Evolutionary conservation across 2,888 invertebrate genomes (phyloP).

Genomic region (Gastrophysa polygoni): DNA sequence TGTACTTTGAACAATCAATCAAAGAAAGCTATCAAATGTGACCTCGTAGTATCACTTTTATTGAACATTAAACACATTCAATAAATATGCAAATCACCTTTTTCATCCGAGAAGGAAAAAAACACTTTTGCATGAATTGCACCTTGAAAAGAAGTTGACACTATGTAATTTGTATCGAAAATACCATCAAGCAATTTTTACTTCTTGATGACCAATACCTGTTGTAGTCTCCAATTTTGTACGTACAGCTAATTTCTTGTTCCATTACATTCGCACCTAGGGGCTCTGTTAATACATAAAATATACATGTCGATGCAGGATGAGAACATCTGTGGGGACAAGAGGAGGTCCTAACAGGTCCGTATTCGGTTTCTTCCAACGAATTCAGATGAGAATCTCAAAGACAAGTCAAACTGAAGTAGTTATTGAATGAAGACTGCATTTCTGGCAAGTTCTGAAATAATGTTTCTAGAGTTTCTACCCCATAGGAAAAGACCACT

Average conservation of each 20-base stretch:
- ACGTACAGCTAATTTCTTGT: slow-evolving; percentile 13
- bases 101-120: background rate
- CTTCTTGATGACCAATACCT: slow-evolving; percentile 10
- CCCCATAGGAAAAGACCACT: too few species aligned
- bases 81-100: slow-evolving; percentile 16
- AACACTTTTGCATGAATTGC: slow-evolving; percentile 11
- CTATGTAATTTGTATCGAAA: slow-evolving; percentile 20
- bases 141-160: background rate
- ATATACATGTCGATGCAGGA: slow-evolving; percentile 8
- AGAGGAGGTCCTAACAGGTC: background rate
- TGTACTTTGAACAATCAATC: background rate
- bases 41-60: slow-evolving; percentile 6
- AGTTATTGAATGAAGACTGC: too few species aligned
- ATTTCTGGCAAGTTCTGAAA: too few species aligned
- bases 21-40: slow-evolving; percentile 2
- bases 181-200: slow-evolving; percentile 17
- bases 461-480: too few species aligned
- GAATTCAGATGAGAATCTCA: too few species aligned
- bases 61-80: slow-evolving; percentile 8
- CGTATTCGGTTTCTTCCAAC: background rate
- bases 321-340: background rate
- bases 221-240: slow-evolving; percentile 13
- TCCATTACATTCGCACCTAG: slow-evolving; percentile 22
- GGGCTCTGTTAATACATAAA: slow-evolving; percentile 9
- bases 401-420: too few species aligned